phyloP scores from a whole-genome alignment of 2,888 invertebrate genomes.

The Platycheirus rosarum region DNA sequence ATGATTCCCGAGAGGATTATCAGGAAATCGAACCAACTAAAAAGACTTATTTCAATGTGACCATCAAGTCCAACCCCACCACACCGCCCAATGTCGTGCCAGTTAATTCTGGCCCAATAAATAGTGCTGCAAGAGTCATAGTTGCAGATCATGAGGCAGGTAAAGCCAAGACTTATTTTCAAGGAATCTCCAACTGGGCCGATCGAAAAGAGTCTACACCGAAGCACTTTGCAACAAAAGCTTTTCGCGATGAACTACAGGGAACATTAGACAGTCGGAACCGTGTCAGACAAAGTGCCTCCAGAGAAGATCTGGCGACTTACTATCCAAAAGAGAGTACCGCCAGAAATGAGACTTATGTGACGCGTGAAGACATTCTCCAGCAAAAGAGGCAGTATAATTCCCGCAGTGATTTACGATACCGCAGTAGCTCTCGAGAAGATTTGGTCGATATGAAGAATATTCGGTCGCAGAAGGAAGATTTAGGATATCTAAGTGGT shows the following conservation, averaged over 20 bases:
- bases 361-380: constrained; percentile 81
- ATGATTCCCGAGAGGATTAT: constrained; percentile 83
- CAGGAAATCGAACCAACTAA: constrained; percentile 85
- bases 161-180: constrained; percentile 84
- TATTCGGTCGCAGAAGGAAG: constrained; percentile 78
- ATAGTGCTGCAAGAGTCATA: constrained; percentile 83
- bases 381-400: constrained; percentile 81
- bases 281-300: constrained; percentile 78
- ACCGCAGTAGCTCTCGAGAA: constrained; percentile 80
- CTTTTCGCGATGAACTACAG: constrained; percentile 82
- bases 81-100: constrained; percentile 83
- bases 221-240: constrained; percentile 81
- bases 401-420: constrained; percentile 79
- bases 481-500: constrained; percentile 78
- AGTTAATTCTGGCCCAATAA: constrained; percentile 76
- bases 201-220: constrained; percentile 84
- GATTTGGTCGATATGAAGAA: constrained; percentile 80
- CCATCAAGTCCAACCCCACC: constrained; percentile 86
- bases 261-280: constrained; percentile 81
- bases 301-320: constrained; percentile 73
- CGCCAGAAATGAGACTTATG: constrained; percentile 78
- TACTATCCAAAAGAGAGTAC: constrained; percentile 54
- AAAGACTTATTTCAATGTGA: constrained; percentile 90
- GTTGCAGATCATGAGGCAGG: constrained; percentile 84
- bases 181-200: constrained; percentile 92